These are phyloP conservation scores for Acanthosepion esculentum DNA, from an alignment of 2,888 invertebrate genomes.

Conservation along the genomic window DNA sequence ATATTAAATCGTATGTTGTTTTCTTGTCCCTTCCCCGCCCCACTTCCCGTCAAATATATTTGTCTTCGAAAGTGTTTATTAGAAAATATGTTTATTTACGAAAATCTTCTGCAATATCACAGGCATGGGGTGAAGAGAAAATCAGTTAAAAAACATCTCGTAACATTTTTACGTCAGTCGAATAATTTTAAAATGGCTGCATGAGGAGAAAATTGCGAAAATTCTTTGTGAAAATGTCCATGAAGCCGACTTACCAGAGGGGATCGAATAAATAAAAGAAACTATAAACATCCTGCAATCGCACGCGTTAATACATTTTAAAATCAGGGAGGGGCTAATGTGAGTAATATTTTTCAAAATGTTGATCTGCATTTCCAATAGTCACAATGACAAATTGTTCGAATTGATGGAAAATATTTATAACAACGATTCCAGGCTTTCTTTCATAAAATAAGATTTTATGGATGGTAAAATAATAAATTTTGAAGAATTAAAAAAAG, in stretches of 20 bases:
- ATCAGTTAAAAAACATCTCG: neutral
- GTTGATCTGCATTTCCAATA: neutral
- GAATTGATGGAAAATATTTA: no score
- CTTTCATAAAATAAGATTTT: no score
- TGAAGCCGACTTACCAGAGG: neutral
- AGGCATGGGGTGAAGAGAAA: neutral
- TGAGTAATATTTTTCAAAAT: neutral
- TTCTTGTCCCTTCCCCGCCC: neutral
- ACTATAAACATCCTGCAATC: neutral
- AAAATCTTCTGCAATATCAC: neutral
- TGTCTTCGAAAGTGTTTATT: neutral
- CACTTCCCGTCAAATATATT: neutral
- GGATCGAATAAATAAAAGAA: neutral
- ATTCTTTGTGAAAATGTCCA: conserved; percentile 2
- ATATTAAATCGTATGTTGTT: neutral
- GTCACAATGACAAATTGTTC: neutral
- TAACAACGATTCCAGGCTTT: no score
- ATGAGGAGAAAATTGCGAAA: conserved; percentile 46
- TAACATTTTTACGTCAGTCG: neutral
- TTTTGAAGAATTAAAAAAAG: no score
- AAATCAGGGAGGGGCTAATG: neutral
- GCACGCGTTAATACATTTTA: neutral
- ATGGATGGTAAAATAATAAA: no score
- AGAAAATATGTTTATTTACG: conserved; percentile 33
- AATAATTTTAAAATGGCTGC: conserved; percentile 44